These are phyloP conservation scores for Triplophysa bombifrons DNA, from an alignment of 2,797 vertebrate species.

Conservation along the genomic window DNA sequence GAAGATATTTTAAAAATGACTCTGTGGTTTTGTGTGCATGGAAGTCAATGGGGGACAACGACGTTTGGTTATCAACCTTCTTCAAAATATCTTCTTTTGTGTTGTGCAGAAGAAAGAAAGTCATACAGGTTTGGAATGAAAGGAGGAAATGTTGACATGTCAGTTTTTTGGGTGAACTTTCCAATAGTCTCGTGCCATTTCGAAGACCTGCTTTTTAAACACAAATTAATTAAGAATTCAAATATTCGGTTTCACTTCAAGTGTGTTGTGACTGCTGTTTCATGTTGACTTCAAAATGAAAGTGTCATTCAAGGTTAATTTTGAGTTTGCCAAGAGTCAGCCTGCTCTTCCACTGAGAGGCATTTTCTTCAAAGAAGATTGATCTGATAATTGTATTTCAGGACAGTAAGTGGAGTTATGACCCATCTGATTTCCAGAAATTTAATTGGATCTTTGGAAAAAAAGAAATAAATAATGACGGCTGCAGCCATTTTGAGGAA, in stretches of 20 bases:
- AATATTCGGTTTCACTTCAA: background rate
- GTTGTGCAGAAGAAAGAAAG: too few species aligned
- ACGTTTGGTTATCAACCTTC: too few species aligned
- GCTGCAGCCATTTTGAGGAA: conserved; percentile 40
- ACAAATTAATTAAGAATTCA: too few species aligned
- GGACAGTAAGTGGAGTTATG: conserved; percentile 47
- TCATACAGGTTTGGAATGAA: too few species aligned
- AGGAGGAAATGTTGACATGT: too few species aligned
- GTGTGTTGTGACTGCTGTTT: conserved; percentile 1
- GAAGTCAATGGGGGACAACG: too few species aligned
- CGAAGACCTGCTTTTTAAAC: too few species aligned
- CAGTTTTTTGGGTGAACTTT: too few species aligned
- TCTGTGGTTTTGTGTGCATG: too few species aligned
- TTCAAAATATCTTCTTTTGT: too few species aligned
- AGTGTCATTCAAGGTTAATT: conserved; percentile 18
- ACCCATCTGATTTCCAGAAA: conserved; percentile 55
- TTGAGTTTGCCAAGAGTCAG: conserved; percentile 1
- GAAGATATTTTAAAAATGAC: too few species aligned
- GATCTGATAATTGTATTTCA: conserved; percentile 47
- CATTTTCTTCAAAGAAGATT: conserved; percentile 38
- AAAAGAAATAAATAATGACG: conserved; percentile 35
- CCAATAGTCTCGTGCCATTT: too few species aligned
- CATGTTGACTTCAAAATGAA: conserved; percentile 21
- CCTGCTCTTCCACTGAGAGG: conserved; percentile 1
- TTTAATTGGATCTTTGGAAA: conserved; percentile 46